phyloP scores from a whole-genome alignment of 1,140 invertebrate species.

The Heliconius congener region DNA sequence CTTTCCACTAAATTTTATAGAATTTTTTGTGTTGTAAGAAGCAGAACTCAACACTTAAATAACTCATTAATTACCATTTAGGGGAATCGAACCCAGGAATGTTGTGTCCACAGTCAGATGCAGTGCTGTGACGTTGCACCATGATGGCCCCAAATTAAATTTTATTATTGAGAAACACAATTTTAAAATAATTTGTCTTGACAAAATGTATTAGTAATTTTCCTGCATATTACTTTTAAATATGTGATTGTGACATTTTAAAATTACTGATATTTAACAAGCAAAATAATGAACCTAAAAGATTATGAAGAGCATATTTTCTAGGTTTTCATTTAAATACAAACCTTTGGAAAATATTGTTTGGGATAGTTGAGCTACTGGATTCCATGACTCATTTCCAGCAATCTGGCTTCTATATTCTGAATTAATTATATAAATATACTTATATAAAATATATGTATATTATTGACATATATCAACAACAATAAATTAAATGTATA shows the following conservation, averaged over 20 bases:
- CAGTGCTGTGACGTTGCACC: too few species aligned
- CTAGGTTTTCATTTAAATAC: slow-evolving; percentile 46
- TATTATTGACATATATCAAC: neutral
- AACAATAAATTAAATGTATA: neutral
- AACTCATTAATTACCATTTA: too few species aligned
- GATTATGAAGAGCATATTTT: slow-evolving; percentile 34
- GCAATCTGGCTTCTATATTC: slow-evolving; percentile 55
- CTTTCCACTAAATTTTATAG: too few species aligned
- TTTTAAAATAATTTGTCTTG: too few species aligned
- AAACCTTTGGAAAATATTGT: slow-evolving; percentile 60
- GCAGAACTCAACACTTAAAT: too few species aligned
- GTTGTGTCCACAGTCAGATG: too few species aligned
- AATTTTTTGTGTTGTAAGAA: too few species aligned
- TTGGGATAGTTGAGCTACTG: slow-evolving; percentile 62
- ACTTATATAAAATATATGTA: slow-evolving; percentile 31
- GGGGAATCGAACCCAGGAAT: too few species aligned
- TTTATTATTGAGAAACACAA: too few species aligned
- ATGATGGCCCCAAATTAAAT: too few species aligned
- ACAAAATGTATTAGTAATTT: neutral
- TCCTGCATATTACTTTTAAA: neutral
- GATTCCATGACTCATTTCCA: slow-evolving; percentile 59
- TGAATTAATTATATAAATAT: slow-evolving; percentile 47
- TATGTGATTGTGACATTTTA: neutral
- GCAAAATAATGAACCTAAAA: neutral
- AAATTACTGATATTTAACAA: neutral